Conservation (phyloP, 1,140 invertebrate species). For the Leptinotarsa undecemlineata region DNA sequence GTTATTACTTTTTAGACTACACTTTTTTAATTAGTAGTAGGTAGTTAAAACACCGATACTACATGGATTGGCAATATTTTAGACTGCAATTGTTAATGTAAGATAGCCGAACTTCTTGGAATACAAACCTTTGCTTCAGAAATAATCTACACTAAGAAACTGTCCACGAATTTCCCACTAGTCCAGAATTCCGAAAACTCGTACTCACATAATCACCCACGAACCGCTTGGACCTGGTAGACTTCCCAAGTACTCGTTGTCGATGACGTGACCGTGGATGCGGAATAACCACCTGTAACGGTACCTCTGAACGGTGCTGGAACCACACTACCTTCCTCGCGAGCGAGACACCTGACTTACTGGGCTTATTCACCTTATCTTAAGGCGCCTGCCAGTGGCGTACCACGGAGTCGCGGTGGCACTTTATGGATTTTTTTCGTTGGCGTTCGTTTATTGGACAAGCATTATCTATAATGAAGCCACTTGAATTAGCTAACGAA, state of each 20-base stretch:
- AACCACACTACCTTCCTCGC: conserved; percentile 14
- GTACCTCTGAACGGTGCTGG: conserved; percentile 35
- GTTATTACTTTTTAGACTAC: no score
- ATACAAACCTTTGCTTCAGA: background rate
- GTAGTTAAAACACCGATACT: no score
- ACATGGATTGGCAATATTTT: no score
- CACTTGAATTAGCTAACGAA: no score
- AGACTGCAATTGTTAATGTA: no score
- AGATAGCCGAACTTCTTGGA: no score
- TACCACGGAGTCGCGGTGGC: background rate
- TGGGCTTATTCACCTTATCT: conserved; percentile 5
- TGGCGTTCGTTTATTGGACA: no score
- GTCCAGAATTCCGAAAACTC: background rate
- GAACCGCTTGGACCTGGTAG: background rate
- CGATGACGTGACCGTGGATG: background rate
- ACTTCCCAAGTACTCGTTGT: background rate
- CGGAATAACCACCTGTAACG: background rate
- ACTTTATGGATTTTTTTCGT: no score
- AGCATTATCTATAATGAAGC: no score
- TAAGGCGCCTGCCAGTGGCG: background rate
- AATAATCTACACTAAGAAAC: background rate
- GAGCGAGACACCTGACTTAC: background rate
- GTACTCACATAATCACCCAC: background rate
- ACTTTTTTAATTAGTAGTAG: no score
- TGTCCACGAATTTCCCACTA: background rate